Base-by-base conservation (phyloP, 2,888 invertebrate species). In the Ochropacha duplaris region DNA sequence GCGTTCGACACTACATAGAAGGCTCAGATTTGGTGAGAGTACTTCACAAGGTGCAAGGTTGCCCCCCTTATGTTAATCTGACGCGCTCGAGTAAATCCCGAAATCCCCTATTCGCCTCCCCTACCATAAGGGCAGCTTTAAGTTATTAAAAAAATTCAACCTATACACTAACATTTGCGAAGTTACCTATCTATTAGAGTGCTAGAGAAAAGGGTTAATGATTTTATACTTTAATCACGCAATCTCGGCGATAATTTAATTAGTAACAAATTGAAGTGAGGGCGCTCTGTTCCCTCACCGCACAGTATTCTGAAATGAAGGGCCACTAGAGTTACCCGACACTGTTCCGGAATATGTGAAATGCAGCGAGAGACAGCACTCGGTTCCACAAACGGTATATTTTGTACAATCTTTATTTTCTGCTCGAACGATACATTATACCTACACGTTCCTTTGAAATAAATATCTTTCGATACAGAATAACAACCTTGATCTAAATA, bases 301-400 rank as follows among this genome's bases (percentile, higher is more conserved):
- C 51, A 44, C 60, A 59, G 62, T 55, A 61, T 64, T 72, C 68
- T 74, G 64, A 69, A 70, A 66, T 58, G 62, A 62, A 64, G 66
- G 56, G 59, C 60, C 65, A 72, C 75, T 74, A 70, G 61, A 65
- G 73, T 65, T 66, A 67, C 72, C 74, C 71, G 60, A 72, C 72
- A 60, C 67, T 59, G 64, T 65, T 61, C 64, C 64, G 68, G 69
- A 66, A 72, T 68, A 72, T 69, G 65, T 65, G 64, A 72, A 73
- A 74, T 70, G 61, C 64, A 65, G 64, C 22, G 44, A 61, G 39
- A 61, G 63, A 59, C 11, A 60, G 60, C 66, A 63, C 66, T 66
- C 57, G 58, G 54, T 58, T 49, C 54, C 44, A 19, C 44, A 44
- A 16, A 19, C 44, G 6, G 19, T 39, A 54, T 44, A 44, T 44